These are phyloP conservation scores for Prinia subflava DNA, from an alignment of 2,113 vertebrate genomes.

Conservation along the genomic window DNA sequence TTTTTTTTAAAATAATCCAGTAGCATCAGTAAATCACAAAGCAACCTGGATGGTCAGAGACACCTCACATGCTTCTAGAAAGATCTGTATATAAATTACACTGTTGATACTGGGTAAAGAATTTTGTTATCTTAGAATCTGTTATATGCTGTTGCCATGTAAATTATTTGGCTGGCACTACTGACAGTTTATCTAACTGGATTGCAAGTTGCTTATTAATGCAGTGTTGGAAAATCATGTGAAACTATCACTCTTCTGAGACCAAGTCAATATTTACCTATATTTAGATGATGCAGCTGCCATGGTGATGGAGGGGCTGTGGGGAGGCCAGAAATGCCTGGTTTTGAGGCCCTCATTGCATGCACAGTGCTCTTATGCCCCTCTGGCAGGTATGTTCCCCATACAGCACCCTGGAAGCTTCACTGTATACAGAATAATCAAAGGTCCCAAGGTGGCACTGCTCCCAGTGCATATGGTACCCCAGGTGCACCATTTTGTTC, in stretches of 20 bases:
- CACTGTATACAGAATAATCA: background rate
- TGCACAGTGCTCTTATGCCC: accelerated
- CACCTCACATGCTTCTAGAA: background rate
- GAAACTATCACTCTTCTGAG: background rate
- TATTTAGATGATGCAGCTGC: background rate
- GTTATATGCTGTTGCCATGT: background rate
- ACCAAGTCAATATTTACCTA: slow-evolving; percentile 39
- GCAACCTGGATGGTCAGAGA: background rate
- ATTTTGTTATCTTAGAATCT: background rate
- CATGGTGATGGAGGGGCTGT: background rate
- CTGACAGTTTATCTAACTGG: slow-evolving; percentile 34
- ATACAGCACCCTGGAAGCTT: background rate
- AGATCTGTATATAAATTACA: background rate
- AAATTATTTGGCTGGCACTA: slow-evolving; percentile 13
- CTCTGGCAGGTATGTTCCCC: background rate
- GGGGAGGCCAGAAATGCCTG: background rate
- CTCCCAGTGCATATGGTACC: background rate
- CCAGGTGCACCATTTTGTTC: background rate
- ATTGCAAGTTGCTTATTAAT: slow-evolving; percentile 41
- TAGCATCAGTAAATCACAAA: background rate
- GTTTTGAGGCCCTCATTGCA: background rate
- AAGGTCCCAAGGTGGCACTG: background rate
- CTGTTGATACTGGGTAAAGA: background rate
- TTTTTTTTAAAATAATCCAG: background rate
- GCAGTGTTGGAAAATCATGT: background rate